Evolutionary conservation across 2,888 invertebrate species (phyloP).

Genomic region (Timandra comae): DNA sequence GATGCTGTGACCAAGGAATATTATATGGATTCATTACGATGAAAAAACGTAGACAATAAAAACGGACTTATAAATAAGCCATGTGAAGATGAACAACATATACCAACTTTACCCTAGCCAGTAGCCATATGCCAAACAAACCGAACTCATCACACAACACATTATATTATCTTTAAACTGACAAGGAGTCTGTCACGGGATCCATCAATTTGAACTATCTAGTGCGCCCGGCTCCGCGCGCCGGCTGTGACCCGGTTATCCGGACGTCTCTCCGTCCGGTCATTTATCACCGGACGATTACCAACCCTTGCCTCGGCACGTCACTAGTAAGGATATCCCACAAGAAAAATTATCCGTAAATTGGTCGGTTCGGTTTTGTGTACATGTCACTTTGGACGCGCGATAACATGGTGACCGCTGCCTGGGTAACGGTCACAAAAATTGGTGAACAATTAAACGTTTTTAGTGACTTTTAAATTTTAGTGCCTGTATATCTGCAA

Average conservation of each 20-base stretch:
- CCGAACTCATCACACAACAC: neutral
- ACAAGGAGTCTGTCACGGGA: slow-evolving; percentile 9
- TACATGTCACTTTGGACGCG: neutral
- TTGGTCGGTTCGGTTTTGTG: slow-evolving; percentile 10
- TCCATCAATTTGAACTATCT: slow-evolving; percentile 60
- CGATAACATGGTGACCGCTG: no score
- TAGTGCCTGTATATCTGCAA: no score
- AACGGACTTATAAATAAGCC: no score
- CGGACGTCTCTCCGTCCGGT: slow-evolving; percentile 40
- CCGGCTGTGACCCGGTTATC: slow-evolving; percentile 55
- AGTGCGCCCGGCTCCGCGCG: slow-evolving; percentile 31
- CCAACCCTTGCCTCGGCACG: slow-evolving; percentile 51
- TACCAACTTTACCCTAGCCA: no score
- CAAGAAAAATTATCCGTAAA: slow-evolving; percentile 61
- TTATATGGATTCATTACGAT: no score
- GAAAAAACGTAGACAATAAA: no score
- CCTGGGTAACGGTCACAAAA: no score
- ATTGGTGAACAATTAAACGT: no score
- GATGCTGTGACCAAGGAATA: no score
- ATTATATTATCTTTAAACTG: neutral
- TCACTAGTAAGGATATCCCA: slow-evolving; percentile 36
- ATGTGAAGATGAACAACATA: no score
- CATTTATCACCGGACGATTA: slow-evolving; percentile 65
- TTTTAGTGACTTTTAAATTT: no score
- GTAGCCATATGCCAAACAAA: neutral